A percentile compares a stretch with the other conserved stretches of the same genome.
Conservation (phyloP, 2,888 invertebrate genomes). For the Mythimna pallens region DNA sequence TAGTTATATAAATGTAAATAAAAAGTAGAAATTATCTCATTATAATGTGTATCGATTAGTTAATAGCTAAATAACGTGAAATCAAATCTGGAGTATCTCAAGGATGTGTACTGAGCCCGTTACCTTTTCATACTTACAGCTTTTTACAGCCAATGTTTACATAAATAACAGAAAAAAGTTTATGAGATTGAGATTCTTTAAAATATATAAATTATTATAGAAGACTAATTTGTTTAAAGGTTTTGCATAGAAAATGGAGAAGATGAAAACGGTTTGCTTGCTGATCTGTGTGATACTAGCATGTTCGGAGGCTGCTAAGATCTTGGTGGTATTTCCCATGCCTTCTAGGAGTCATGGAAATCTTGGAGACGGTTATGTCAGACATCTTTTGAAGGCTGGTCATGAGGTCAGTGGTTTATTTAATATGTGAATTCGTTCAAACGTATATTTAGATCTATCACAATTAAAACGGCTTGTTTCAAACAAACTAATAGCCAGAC, state of each 20-base stretch:
- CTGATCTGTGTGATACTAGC: slow-evolving; percentile 29
- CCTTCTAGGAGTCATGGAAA: slow-evolving; percentile 70
- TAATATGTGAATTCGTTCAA: too few relatives aligned
- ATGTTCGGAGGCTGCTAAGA: slow-evolving; percentile 59
- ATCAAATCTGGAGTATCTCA: neutral
- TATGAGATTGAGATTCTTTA: too few relatives aligned
- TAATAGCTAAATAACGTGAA: neutral
- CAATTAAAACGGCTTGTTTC: too few relatives aligned
- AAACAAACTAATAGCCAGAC: too few relatives aligned
- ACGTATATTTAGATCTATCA: too few relatives aligned
- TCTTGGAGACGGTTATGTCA: slow-evolving; percentile 70
- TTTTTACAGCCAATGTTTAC: too few relatives aligned
- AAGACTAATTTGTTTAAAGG: neutral
- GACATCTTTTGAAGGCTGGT: slow-evolving; percentile 68
- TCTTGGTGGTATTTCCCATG: slow-evolving; percentile 71
- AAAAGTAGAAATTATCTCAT: neutral
- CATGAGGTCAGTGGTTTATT: slow-evolving; percentile 69
- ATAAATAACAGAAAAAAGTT: too few relatives aligned
- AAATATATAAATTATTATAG: too few relatives aligned
- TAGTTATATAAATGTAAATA: neutral
- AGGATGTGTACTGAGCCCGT: too few relatives aligned
- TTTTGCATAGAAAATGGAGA: slow-evolving; percentile 12
- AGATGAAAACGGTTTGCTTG: slow-evolving; percentile 16
- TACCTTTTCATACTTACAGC: too few relatives aligned
- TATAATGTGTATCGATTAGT: neutral